Conservation (phyloP, 2,797 vertebrate genomes). For the Echeneis naucrates region DNA sequence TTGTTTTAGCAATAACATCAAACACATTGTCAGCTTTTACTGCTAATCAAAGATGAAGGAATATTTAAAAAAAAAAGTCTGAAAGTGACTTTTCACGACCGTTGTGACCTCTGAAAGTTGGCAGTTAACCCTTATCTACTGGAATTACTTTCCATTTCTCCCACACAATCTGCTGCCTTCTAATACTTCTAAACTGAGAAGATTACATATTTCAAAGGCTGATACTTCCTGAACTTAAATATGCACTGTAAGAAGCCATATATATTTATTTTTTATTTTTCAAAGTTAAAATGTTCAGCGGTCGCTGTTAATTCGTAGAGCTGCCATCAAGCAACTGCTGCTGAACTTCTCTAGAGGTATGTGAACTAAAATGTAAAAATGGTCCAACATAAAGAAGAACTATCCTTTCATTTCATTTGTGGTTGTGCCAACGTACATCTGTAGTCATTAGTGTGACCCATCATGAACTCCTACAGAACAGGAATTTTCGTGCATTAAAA, state of each 20-base stretch:
- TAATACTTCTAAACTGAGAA: background rate
- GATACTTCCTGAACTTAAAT: background rate
- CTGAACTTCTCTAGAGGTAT: background rate
- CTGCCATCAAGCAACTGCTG: conserved; percentile 2
- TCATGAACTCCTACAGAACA: conserved; percentile 16
- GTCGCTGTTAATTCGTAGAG: background rate
- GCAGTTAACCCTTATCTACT: background rate
- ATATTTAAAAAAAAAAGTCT: background rate
- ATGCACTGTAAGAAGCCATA: background rate
- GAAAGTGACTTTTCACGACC: background rate
- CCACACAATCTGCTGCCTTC: background rate
- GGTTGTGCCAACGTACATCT: background rate
- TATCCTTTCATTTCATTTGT: background rate
- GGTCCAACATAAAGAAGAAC: background rate
- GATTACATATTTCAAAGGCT: background rate
- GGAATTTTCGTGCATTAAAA: conserved; percentile 12
- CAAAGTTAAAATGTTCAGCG: background rate
- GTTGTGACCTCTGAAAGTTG: background rate
- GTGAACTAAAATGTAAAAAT: conserved; percentile 19
- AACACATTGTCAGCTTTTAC: background rate
- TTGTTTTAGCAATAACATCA: background rate
- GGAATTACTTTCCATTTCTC: background rate
- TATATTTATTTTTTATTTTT: too few species aligned
- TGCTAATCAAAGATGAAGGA: background rate
- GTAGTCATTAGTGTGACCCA: conserved; percentile 39